phyloP scores from a whole-genome alignment of 2,113 vertebrate genomes.

The Meleagris gallopavo region DNA sequence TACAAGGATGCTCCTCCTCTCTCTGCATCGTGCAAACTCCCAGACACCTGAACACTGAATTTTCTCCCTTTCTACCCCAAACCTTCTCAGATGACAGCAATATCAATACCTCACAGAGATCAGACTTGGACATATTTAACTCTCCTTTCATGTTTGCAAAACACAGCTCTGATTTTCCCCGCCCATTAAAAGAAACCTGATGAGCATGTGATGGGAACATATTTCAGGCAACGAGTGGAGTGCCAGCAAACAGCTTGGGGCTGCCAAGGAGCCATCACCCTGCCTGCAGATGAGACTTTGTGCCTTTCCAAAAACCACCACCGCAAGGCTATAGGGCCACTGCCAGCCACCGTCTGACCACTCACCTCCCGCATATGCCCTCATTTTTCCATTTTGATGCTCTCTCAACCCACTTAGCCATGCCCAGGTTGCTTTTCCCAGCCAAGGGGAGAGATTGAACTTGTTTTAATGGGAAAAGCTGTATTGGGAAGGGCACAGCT shows the following conservation, averaged over 20 bases:
- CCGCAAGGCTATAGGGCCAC: background rate
- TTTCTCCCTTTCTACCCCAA: background rate
- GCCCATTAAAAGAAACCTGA: background rate
- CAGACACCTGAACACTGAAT: background rate
- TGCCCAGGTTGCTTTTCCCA: background rate
- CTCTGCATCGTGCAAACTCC: background rate
- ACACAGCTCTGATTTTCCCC: background rate
- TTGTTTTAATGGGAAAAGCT: background rate
- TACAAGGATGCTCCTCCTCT: background rate
- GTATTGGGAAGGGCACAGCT: background rate
- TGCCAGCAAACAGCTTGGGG: background rate
- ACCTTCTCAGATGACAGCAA: background rate
- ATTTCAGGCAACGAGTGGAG: background rate
- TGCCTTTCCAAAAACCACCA: background rate
- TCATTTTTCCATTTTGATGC: background rate
- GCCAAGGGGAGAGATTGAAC: background rate
- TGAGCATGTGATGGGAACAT: fast-evolving
- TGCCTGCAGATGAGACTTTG: background rate
- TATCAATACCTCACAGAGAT: background rate
- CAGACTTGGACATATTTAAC: background rate
- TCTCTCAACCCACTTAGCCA: constrained; percentile 54
- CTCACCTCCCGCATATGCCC: background rate
- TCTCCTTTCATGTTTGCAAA: background rate
- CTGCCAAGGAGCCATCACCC: background rate
- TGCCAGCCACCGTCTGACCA: background rate